Base-by-base conservation (phyloP, 2,888 invertebrate species). In the Zeuzera pyrina region DNA sequence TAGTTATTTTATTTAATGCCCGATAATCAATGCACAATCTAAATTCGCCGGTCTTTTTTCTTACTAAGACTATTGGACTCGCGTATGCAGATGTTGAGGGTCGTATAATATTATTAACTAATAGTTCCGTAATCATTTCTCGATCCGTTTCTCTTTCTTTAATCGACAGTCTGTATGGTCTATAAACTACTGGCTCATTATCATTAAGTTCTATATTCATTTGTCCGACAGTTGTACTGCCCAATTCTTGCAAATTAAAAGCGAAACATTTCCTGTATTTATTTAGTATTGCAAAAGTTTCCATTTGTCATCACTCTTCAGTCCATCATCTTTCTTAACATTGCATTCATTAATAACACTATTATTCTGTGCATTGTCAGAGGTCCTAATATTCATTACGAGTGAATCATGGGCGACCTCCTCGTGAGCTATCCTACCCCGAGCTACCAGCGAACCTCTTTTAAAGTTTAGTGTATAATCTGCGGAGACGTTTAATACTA, bases 31-130 rank as follows among this genome's bases (percentile, higher is more conserved):
- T 30, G 11, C 34, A 38, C n/a, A 40, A 36, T 19, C 36, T 29
- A 23, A 37, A 35, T 7, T 37, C 41, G 22, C 39, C 33, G 19
- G 39, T 35, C 22, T 38, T 13, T 12, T 39, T 36, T 12, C 33
- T 21, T 2, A 33, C 34, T 21, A 39, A 32, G 10, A 42, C 29
- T 11, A 47, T 36, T 2, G 37, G 32, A 26, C 39, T 39, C 11
- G 35, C 35, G 29, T 36, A 36, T 3, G 28, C 13, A 24, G 36
- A 32, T 25, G 33, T 25, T 12, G 27, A 33, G 29, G 16, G 19
- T 5, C 19, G 19, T 19, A 33, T 28, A 14, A 14, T 33, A 33
- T 28, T 8, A 19, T 27, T 33, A 33, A 12, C 26, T 33, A 27
- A 19, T 13, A 27, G 27, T 8, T 27, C 12, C 8, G 10, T 10